Percentiles rank a stretch among this genome's conserved stretches.
These are phyloP conservation scores for Brachionus sp. DNA, from an alignment of 1,140 invertebrate species.

Conservation along the genomic window DNA sequence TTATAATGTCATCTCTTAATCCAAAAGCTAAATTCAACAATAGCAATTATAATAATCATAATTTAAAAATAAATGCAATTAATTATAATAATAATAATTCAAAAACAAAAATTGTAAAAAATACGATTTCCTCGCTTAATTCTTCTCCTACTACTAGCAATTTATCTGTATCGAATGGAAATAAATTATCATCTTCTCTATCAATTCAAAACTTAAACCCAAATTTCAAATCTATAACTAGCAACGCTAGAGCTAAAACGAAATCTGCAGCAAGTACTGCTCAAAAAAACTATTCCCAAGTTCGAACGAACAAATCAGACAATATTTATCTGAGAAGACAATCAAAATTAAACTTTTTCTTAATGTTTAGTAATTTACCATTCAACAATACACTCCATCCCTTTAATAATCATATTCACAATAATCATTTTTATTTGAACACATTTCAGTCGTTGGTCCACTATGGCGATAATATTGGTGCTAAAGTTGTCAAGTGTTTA, in stretches of 20 bases:
- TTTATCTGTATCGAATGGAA: conserved; percentile 25
- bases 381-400: not conserved
- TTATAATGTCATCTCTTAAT: conserved; percentile 31
- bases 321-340: not conserved
- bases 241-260: not conserved
- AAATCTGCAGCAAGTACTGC: not conserved
- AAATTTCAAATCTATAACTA: not conserved
- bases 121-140: not conserved
- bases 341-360: conserved; percentile 33
- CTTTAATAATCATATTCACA: not conserved
- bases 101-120: conserved; percentile 34
- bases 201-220: not conserved
- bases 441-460: conserved; percentile 44
- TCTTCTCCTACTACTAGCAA: conserved; percentile 7
- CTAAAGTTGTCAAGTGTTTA: conserved; percentile 42
- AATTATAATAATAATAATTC: conserved; percentile 34
- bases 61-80: conserved; percentile 3
- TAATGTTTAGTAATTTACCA: conserved; percentile 17
- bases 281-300: not conserved
- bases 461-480: conserved; percentile 41
- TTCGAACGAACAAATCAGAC: not conserved
- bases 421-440: conserved; percentile 23
- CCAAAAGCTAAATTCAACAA: not conserved
- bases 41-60: conserved; percentile 32
- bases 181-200: conserved; percentile 31